Evolutionary conservation across 2,888 invertebrate genomes (phyloP), one percentile per base, ranked within the genome.

Genomic region (Coenonympha glycerion): DNA sequence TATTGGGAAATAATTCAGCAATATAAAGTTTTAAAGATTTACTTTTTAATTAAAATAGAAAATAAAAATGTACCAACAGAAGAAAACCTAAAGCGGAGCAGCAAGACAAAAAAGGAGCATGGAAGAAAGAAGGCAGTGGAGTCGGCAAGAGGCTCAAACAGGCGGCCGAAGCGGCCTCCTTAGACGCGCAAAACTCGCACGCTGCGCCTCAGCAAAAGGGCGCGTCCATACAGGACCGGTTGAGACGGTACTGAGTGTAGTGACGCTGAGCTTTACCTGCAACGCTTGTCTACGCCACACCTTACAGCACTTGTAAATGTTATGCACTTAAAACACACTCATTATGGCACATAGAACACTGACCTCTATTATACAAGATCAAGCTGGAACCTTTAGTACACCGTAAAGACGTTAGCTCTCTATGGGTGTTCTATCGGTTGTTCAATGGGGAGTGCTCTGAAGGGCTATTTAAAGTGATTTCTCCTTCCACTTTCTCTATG

Each of bases 51-150:
- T 19, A 28, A 16, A 11, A 19, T 19, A 39, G 21, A 3, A 19
- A 47, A 13, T 37, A 36, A 34, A 18, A 34, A 63, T 71, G 61
- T 64, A 73, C 76, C 66, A 62, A 72, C 86, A 86, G 86, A 85
- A 80, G 81, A 80, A 86, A 84, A 71, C 76, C 82, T 73, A 81
- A 75, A 64, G 57, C 66, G 52, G 79, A 81, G 16, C 69, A 71
- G 18, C 75, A 69, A 49, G 71, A 76, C 26, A 62, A 60, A 45
- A 61, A 60, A 51, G 54, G 55, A 3, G 70, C 67, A 3, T 80
- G 82, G 82, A 84, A 81, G 71, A 71, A 78, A 63, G 84, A 84
- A 47, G 61, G 68, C 6, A 69, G 71, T 11, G 80, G 79, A 3
- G 79, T 75, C 36, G 81, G 81, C 48, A 81, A 80, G 60, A 59